These are phyloP conservation scores for Leucophenga varia DNA, from an alignment of 1,140 invertebrate genomes.

Conservation along the genomic window DNA sequence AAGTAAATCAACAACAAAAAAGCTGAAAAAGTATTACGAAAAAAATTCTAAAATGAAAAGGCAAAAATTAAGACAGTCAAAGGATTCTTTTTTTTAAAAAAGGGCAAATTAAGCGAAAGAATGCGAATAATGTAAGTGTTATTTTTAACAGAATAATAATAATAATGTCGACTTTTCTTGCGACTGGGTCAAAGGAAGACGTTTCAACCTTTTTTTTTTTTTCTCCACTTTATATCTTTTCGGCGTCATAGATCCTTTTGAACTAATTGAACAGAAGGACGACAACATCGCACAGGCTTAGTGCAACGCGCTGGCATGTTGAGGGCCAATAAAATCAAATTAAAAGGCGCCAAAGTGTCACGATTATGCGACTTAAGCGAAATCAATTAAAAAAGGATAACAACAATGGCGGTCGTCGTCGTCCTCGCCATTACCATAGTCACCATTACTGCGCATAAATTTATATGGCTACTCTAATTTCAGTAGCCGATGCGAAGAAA, in stretches of 20 bases:
- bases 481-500: too few relatives aligned
- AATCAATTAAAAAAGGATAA: constrained; percentile 45
- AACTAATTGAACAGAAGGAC: too few relatives aligned
- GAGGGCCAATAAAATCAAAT: constrained; percentile 52
- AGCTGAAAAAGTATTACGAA: not conserved
- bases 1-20: constrained; percentile 7
- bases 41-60: constrained; percentile 3
- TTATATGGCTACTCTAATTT: too few relatives aligned
- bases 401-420: not conserved
- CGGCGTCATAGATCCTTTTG: too few relatives aligned
- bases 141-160: constrained; percentile 39
- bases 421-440: too few relatives aligned
- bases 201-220: too few relatives aligned
- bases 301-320: constrained; percentile 24
- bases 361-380: constrained; percentile 51
- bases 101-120: too few relatives aligned
- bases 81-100: constrained; percentile 21
- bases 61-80: constrained; percentile 23
- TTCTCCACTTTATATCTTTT: too few relatives aligned
- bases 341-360: constrained; percentile 53
- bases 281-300: too few relatives aligned
- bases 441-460: too few relatives aligned
- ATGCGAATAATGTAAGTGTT: constrained; percentile 26
- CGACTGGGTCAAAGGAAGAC: too few relatives aligned
- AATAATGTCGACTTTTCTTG: too few relatives aligned